phyloP scores from a whole-genome alignment of 2,888 invertebrate species.

The Zaprionus obscuricornis region DNA sequence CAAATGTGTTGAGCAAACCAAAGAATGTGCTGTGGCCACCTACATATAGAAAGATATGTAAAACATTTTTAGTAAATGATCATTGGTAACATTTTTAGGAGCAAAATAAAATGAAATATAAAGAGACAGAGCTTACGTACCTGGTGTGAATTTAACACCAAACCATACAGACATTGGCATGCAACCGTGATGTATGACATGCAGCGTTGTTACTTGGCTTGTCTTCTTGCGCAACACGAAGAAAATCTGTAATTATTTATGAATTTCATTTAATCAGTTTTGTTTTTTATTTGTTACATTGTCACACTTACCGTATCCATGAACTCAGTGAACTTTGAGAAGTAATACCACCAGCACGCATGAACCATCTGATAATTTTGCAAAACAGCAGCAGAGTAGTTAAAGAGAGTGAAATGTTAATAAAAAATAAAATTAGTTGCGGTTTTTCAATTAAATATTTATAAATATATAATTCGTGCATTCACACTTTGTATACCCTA shows the following conservation, averaged over 20 bases:
- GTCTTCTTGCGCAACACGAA: conserved; percentile 97
- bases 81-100: too few relatives aligned
- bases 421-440: conserved; percentile 29
- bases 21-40: conserved; percentile 99
- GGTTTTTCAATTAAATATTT: background rate
- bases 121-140: conserved; percentile 81
- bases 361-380: conserved; percentile 92
- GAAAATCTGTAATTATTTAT: conserved; percentile 88
- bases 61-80: too few relatives aligned
- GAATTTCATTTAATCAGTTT: background rate
- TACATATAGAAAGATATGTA: conserved; percentile 57
- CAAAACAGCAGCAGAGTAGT: background rate
- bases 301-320: conserved; percentile 93
- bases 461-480: conserved; percentile 12
- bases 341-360: conserved; percentile 98
- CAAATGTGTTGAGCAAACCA: conserved; percentile 96
- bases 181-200: conserved; percentile 98
- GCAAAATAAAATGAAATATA: too few relatives aligned
- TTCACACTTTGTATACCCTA: background rate
- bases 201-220: conserved; percentile 95
- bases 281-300: background rate
- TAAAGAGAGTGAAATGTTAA: conserved; percentile 11
- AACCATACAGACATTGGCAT: conserved; percentile 99
- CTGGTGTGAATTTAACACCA: conserved; percentile 97
- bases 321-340: conserved; percentile 98